phyloP scores from a whole-genome alignment of 2,797 vertebrate species.

The Fringilla coelebs region DNA sequence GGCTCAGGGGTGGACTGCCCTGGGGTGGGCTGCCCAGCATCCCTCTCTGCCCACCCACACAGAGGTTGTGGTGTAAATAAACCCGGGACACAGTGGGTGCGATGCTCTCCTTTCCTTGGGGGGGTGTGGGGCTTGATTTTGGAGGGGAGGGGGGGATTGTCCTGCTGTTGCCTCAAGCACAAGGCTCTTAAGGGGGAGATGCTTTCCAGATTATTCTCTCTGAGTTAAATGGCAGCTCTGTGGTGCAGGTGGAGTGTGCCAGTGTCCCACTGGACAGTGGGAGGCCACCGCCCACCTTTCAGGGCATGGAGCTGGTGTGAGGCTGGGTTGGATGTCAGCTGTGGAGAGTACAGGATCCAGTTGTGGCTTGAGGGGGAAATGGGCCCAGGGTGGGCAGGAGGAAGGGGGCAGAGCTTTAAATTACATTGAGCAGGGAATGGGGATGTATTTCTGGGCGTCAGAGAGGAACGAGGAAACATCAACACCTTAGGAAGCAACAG shows the following conservation, averaged over 20 bases:
- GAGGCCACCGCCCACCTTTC: background rate
- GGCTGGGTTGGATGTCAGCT: background rate
- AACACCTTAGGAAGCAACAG: background rate
- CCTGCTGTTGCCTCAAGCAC: background rate
- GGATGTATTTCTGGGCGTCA: background rate
- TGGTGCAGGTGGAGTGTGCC: background rate
- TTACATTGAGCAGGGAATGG: background rate
- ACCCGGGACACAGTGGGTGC: background rate
- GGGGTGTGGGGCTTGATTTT: background rate
- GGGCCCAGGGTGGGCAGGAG: background rate
- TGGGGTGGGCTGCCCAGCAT: background rate
- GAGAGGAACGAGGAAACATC: background rate
- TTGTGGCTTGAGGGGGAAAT: background rate
- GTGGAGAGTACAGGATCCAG: accelerated
- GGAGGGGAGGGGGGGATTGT: background rate
- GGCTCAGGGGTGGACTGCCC: background rate
- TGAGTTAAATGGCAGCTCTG: background rate
- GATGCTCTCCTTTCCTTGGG: background rate
- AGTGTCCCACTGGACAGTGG: background rate
- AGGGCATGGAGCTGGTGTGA: background rate
- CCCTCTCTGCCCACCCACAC: background rate
- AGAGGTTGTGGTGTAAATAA: slow-evolving; percentile 55
- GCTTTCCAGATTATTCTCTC: background rate
- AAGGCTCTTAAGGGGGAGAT: no score
- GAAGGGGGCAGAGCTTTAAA: background rate